Conservation (phyloP, 2,797 vertebrate genomes). For the Hippocampus kuda region DNA sequence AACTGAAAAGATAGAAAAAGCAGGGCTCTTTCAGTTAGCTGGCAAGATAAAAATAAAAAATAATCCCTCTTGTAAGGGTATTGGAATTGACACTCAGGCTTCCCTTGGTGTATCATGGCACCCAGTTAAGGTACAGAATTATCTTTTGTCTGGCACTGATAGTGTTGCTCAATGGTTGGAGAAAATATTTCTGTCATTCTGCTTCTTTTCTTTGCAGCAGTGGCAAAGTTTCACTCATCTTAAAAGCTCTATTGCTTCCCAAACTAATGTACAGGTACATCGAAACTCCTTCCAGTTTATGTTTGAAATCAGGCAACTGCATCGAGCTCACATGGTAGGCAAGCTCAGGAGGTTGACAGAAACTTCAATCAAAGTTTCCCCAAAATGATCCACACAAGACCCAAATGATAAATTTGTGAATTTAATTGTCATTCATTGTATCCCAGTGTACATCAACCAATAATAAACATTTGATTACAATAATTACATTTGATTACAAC, state of each 20-base stretch:
- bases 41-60: conserved; percentile 40
- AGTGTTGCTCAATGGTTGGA: conserved; percentile 18
- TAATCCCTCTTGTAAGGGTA: conserved; percentile 49
- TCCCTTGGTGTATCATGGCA: conserved; percentile 40
- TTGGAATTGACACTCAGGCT: conserved; percentile 52
- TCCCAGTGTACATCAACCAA: no score
- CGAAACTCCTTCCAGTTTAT: no score
- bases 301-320: no score
- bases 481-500: no score
- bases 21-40: conserved; percentile 40
- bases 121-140: conserved; percentile 42
- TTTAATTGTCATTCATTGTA: no score
- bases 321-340: no score
- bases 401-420: no score
- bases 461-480: no score
- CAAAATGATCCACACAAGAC: no score
- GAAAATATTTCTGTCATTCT: conserved; percentile 20
- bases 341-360: no score
- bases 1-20: conserved; percentile 42
- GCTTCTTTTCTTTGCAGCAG: not conserved
- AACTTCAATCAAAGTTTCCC: not conserved
- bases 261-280: no score
- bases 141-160: conserved; percentile 36
- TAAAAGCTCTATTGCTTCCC: not conserved
- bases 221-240: not conserved